Base-by-base conservation (phyloP, 2,888 invertebrate species). In the Alloplasta piceator region DNA sequence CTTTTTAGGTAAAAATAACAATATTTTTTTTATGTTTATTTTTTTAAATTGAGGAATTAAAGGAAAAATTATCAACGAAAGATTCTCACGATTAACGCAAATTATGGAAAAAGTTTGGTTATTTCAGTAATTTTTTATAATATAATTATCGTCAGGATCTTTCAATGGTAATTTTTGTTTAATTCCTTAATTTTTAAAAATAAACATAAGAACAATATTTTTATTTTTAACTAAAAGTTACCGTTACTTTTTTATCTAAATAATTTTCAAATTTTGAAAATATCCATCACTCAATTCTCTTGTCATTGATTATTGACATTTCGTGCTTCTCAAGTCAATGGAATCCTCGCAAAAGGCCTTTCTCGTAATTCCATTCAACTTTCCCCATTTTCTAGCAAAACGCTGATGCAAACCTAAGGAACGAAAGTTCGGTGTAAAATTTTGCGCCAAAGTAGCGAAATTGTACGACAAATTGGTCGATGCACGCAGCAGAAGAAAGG, bases 361-460 rank as follows among this genome's bases (percentile, higher is more conserved):
- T 68, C 41, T 67, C 56, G 64, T 43, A 58, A 26, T 70, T 26
- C 38, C 68, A 64, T 79, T 46, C 48, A 41, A 73, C 73, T 73
- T 79, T 77, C 76, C 61, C 71, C 36, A 50, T 72, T 71, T 26
- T 75, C 39, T 61, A 41, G 10, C 50, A 60, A 63, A 75, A 71
- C 16, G 5, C 12, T 48, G 43, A 60, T 36, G 56, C 39, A 38
- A 12, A 50, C 39, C 68, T 36, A 67, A 72, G 58, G 52, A 67
- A 70, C 58, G 80, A 77, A 77, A 73, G 68, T 77, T 64, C 60
- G 68, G 64, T 76, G 38, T 63, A 63, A 52, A 26, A 71, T 68
- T 72, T 68, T 63, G 67, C 61, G 67, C 39, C 36, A 55, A n/a
- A 66, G 76, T 39, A 66, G 79, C 58, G 79, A 75, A 80, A 80